Conservation (phyloP, 2,113 vertebrate species). For the Xiphorhynchus elegans region DNA sequence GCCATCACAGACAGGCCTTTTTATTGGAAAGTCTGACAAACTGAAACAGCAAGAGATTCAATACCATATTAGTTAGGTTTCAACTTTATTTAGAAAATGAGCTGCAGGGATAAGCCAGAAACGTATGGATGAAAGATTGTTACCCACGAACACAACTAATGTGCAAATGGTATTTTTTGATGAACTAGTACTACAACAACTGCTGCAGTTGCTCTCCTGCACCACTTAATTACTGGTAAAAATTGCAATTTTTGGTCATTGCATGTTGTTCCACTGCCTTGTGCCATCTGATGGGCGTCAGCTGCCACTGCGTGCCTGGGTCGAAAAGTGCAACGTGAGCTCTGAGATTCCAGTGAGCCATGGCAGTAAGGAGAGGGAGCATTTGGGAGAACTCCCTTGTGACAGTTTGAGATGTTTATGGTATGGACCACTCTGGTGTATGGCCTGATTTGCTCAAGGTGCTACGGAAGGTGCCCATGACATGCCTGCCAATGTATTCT, state of each 20-base stretch:
- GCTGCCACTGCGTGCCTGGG: neutral
- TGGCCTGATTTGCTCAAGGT: neutral
- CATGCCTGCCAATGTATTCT: neutral
- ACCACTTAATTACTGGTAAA: neutral
- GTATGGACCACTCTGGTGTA: rapidly evolving
- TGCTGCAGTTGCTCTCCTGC: neutral
- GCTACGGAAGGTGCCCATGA: neutral
- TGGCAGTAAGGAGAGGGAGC: rapidly evolving
- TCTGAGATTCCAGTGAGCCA: neutral
- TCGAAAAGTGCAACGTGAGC: neutral
- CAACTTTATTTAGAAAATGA: conserved; percentile 55
- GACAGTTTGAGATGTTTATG: neutral
- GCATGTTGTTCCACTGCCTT: neutral
- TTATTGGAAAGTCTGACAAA: conserved; percentile 54
- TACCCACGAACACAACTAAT: neutral
- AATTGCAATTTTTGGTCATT: neutral
- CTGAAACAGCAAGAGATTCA: conserved; percentile 32
- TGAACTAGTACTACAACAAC: neutral
- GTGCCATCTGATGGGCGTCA: neutral
- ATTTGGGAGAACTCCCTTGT: neutral
- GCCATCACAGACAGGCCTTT: neutral
- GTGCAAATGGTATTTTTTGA: neutral
- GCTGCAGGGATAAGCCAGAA: conserved; percentile 37
- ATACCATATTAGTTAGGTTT: conserved; percentile 3
- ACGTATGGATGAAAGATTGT: conserved; percentile 32